Evolutionary conservation across 2,888 invertebrate genomes (phyloP), one percentile per base, ranked within the genome.

Genomic region (Habrosyne pyritoides): DNA sequence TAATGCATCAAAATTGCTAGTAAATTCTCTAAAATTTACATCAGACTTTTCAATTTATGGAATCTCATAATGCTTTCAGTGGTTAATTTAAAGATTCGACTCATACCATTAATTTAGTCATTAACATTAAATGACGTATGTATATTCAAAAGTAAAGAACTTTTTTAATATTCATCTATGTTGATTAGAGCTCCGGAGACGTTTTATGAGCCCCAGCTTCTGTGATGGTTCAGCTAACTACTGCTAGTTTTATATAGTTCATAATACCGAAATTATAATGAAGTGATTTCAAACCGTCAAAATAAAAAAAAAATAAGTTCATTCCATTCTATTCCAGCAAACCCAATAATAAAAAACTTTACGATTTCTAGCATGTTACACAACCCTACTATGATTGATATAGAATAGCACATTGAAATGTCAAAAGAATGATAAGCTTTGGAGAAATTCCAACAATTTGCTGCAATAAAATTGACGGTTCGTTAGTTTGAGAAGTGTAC

Each of bases 401-500:
- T 64, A 63, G 77, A 80, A 82, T 79, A 77, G 71, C 71, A 69
- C 80, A 86, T 86, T 82, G 77, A 82, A 87, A 85, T 83, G 85
- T 88, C 87, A 86, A 83, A 86, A 84, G 75, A 69, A 75, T 83
- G 79, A 81, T 79, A 81, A 79, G 73, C 72, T 79, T 75, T 67
- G 75, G 70, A 68, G 75, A 82, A 83, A 89, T 89, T 89, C 86
- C 80, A 86, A 63, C 79, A 85, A 91, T 90, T 91, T 89, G 66
- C 76, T 74, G 81, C 79, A 71, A 74, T 78, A 78, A 73, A 76
- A 72, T 75, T 67, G 66, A 77, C 71, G 87, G 86, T 78, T 92
- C 84, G 91, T 91, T 92, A 90, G 83, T 79, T 80, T 77, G 84
- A 67, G 86, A 91, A 91, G 79, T 91, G 90, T 91, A 87, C 90